phyloP scores from a whole-genome alignment of 1,140 invertebrate genomes.

The Brachionus paranguensis region DNA sequence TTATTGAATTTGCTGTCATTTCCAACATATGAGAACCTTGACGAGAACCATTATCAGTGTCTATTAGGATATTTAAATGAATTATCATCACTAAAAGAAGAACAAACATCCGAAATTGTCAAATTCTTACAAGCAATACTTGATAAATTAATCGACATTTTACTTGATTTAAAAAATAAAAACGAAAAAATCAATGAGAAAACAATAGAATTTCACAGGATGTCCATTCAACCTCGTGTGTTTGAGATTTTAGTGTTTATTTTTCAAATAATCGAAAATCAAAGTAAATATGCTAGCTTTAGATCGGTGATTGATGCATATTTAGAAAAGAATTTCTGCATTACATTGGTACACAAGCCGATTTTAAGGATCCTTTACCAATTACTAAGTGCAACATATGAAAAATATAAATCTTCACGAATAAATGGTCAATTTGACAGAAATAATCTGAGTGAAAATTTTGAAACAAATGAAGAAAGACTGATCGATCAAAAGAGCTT shows the following conservation, averaged over 20 bases:
- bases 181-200: not conserved
- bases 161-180: conserved; percentile 1
- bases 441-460: not conserved
- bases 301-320: conserved; percentile 23
- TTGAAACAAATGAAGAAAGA: not conserved
- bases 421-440: not conserved
- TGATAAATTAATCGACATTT: conserved; percentile 34
- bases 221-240: conserved; percentile 17
- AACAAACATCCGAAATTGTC: conserved; percentile 24
- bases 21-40: not conserved
- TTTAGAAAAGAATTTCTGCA: conserved; percentile 33
- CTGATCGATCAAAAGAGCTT: not conserved
- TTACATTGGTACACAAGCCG: not conserved
- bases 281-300: conserved; percentile 36
- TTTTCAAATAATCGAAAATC: conserved; percentile 39
- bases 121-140: conserved; percentile 38
- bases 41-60: not conserved
- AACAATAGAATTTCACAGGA: not conserved
- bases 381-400: not conserved
- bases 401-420: not conserved
- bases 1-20: conserved; percentile 18
- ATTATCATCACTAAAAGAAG: conserved; percentile 10
- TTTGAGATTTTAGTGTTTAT: conserved; percentile 35
- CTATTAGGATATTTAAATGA: conserved; percentile 1
- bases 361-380: conserved; percentile 19